These are phyloP conservation scores for Erynnis tages DNA, from an alignment of 2,888 invertebrate species.

Conservation along the genomic window DNA sequence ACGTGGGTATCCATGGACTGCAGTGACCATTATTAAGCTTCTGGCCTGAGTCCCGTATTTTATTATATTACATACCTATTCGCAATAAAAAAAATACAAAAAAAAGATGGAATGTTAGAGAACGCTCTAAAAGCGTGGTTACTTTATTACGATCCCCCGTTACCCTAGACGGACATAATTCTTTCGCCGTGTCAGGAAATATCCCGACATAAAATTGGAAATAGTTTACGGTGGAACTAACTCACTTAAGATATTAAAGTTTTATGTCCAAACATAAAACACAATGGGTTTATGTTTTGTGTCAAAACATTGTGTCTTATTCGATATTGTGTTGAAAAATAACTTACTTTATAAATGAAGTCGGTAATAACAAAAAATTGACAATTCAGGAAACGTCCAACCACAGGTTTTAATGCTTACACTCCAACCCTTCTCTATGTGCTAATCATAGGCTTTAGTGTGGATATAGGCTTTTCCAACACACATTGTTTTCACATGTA, in stretches of 20 bases:
- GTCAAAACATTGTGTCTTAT: slow-evolving; percentile 2
- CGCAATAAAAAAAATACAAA: no score
- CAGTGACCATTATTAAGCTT: no score
- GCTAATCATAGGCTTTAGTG: no score
- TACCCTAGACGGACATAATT: slow-evolving; percentile 16
- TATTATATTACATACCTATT: no score
- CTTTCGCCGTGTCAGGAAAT: slow-evolving; percentile 26
- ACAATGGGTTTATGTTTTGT: slow-evolving; percentile 6
- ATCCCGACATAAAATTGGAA: slow-evolving; percentile 27
- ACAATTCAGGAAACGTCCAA: no score
- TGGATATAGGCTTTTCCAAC: no score
- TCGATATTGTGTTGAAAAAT: not conserved
- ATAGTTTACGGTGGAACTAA: slow-evolving; percentile 31
- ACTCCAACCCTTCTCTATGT: no score
- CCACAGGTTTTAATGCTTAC: no score
- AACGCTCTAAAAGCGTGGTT: not conserved
- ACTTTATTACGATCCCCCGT: slow-evolving; percentile 10
- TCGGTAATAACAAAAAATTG: no score
- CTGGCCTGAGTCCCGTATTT: no score
- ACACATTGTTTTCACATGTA: no score
- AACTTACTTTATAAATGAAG: not conserved
- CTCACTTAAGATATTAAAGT: slow-evolving; percentile 24
- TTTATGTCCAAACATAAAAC: slow-evolving; percentile 13
- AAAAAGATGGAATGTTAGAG: not conserved
- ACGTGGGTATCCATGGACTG: no score